phyloP scores from a whole-genome alignment of 92 coral and sea anemone genomes.

The Zoanthus solanderi region DNA sequence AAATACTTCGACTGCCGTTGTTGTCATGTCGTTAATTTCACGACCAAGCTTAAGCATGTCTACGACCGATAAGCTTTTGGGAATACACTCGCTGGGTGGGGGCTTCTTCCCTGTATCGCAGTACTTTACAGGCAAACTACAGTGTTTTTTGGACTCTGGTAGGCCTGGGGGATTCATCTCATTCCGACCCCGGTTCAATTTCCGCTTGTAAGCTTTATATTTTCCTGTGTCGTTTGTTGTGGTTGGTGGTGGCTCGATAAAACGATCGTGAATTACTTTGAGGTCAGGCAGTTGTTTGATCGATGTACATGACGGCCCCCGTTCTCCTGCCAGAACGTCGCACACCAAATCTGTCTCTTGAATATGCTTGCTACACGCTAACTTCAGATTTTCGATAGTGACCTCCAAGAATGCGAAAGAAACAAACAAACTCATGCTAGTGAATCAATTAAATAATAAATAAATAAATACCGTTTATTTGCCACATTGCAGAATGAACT shows the following conservation, averaged over 20 bases:
- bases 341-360: constrained; percentile 51
- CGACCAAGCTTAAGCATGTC: constrained; percentile 16
- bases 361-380: constrained; percentile 58
- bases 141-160: constrained; percentile 26
- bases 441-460: too few species aligned
- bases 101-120: not conserved
- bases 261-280: constrained; percentile 61
- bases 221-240: constrained; percentile 22
- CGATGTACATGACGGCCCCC: constrained; percentile 58
- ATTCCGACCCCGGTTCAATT: not conserved
- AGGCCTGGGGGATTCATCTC: not conserved
- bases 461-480: too few species aligned
- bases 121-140: constrained; percentile 25
- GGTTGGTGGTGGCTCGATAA: constrained; percentile 29
- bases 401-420: not conserved
- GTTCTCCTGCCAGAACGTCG: constrained; percentile 63
- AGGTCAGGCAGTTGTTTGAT: constrained; percentile 60
- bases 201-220: constrained; percentile 24
- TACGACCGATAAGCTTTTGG: constrained; percentile 15
- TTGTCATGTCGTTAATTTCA: constrained; percentile 18
- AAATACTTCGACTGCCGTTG: constrained; percentile 25
- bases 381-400: constrained; percentile 49
- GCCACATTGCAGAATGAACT: too few species aligned
- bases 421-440: too few species aligned
- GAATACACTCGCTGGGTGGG: constrained; percentile 23